phyloP scores from a whole-genome alignment of 23 tunicate species.

The Halocynthia roretzi region DNA sequence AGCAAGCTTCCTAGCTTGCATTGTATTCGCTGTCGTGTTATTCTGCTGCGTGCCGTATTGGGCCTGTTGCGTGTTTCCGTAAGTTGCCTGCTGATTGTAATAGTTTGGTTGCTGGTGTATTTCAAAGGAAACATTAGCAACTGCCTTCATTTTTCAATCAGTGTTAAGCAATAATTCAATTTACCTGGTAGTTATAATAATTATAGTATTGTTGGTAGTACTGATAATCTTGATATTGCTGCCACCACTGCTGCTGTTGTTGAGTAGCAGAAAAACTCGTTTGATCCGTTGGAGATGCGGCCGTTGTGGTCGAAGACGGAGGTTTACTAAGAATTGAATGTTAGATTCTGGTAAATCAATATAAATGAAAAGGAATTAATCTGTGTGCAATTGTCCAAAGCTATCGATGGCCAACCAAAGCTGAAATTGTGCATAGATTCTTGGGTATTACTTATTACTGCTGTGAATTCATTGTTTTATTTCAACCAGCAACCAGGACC shows the following conservation, averaged over 20 bases:
- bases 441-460: neutral
- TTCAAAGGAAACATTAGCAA: no score
- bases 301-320: slow-evolving; percentile 1
- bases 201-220: slow-evolving; percentile 79
- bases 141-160: no score
- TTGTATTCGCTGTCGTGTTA: no score
- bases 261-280: slow-evolving; percentile 6
- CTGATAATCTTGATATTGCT: slow-evolving; percentile 65
- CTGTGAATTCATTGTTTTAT: no score
- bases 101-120: no score
- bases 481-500: no score
- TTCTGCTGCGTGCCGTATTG: no score
- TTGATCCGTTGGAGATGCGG: slow-evolving; percentile 24
- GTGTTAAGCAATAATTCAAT: no score
- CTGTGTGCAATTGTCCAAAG: neutral
- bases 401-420: no score
- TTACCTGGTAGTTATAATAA: slow-evolving; percentile 40
- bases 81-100: no score
- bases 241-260: slow-evolving; percentile 36
- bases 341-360: neutral
- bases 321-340: neutral
- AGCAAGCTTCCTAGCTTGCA: no score
- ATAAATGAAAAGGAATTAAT: neutral
- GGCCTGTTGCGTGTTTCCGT: no score
- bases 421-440: neutral